phyloP scores from a whole-genome alignment of 2,888 invertebrate species.

The Carcina quercana region DNA sequence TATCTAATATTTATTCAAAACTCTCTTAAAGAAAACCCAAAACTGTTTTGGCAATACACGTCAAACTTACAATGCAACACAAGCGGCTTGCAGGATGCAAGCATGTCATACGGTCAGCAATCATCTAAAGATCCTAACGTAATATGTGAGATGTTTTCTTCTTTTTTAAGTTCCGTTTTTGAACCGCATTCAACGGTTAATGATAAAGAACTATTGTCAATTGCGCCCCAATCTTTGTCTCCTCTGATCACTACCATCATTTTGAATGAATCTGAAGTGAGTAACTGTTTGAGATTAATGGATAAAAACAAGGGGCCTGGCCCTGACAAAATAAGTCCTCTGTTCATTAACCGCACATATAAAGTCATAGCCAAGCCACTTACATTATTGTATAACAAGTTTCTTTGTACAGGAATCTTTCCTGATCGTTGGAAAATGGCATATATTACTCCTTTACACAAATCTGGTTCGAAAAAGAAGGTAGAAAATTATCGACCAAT shows the following conservation, averaged over 20 bases:
- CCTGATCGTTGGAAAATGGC: constrained; percentile 5
- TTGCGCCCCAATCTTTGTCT: constrained; percentile 21
- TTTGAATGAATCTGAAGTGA: constrained; percentile 25
- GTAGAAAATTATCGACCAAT: constrained; percentile 7
- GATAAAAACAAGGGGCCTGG: constrained; percentile 1
- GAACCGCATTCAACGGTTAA: constrained; percentile 20
- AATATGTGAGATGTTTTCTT: constrained; percentile 11
- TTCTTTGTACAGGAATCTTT: constrained; percentile 1
- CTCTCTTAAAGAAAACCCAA: constrained; percentile 2
- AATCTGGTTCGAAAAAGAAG: constrained; percentile 1
- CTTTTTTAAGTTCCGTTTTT: constrained; percentile 9
- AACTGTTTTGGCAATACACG: constrained; percentile 9
- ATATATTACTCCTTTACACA: constrained; percentile 5
- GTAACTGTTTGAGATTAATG: constrained; percentile 7
- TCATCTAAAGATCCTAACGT: background rate
- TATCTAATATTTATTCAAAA: constrained; percentile 3
- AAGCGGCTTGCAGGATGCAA: background rate
- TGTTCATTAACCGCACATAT: background rate
- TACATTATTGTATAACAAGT: background rate
- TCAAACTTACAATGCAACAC: constrained; percentile 5
- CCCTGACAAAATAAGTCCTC: constrained; percentile 1
- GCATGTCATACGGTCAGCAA: background rate
- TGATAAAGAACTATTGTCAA: too few relatives aligned
- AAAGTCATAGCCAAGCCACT: background rate
- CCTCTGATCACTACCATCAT: background rate